phyloP scores from a whole-genome alignment of 1,140 invertebrate genomes.

The Drosophila guanche region DNA sequence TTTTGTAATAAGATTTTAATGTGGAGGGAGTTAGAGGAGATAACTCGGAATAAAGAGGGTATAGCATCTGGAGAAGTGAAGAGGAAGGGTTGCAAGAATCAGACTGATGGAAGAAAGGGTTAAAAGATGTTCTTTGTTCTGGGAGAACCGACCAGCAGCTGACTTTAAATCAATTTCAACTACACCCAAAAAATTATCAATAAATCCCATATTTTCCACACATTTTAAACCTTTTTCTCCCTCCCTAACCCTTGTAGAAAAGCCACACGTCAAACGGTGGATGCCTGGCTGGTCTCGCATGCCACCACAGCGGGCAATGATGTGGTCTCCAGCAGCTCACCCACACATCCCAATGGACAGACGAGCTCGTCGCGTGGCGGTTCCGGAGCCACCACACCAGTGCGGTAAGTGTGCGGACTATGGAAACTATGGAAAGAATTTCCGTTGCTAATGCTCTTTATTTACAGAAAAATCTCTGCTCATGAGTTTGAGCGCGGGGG shows the following conservation, averaged over 20 bases:
- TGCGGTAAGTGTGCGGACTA: conserved; percentile 85
- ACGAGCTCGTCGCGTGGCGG: conserved; percentile 85
- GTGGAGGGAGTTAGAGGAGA: background rate
- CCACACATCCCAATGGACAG: conserved; percentile 85
- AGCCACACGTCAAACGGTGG: conserved; percentile 94
- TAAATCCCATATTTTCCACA: conserved; percentile 4
- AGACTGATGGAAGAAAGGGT: too few species aligned
- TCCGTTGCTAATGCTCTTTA: background rate
- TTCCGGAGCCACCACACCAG: conserved; percentile 94
- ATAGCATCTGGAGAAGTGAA: too few species aligned
- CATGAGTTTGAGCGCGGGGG: conserved; percentile 97
- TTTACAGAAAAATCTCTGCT: conserved; percentile 93
- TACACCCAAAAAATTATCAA: too few species aligned
- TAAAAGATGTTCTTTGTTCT: too few species aligned
- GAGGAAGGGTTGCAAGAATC: too few species aligned
- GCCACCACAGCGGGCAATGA: conserved; percentile 87
- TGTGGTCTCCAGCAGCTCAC: conserved; percentile 85
- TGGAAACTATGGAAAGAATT: background rate
- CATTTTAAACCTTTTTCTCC: background rate
- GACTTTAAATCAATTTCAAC: too few species aligned
- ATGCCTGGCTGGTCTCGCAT: conserved; percentile 95
- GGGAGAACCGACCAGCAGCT: too few species aligned
- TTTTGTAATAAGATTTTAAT: conserved; percentile 66
- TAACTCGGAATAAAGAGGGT: too few species aligned
- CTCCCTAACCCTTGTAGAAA: conserved; percentile 87